Conservation (phyloP, 2,797 vertebrate genomes). For the Columba guinea region DNA sequence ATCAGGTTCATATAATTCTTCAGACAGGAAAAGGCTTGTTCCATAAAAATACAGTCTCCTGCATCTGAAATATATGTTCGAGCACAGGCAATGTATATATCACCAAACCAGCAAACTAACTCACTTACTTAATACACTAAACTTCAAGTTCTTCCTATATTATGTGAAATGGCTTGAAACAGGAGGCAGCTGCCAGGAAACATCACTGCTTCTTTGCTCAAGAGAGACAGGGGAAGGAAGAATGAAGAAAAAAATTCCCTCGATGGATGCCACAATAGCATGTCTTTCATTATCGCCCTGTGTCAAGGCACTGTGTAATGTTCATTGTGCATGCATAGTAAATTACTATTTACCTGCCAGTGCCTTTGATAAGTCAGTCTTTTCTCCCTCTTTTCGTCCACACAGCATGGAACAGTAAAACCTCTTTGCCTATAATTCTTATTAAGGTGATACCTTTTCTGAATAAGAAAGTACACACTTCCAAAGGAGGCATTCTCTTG, state of each 20-base stretch:
- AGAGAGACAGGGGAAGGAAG: conserved; percentile 79
- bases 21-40: conserved; percentile 74
- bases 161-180: conserved; percentile 87
- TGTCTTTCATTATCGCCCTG: conserved; percentile 87
- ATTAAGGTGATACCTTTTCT: conserved; percentile 85
- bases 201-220: conserved; percentile 82
- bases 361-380: conserved; percentile 86
- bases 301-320: conserved; percentile 85
- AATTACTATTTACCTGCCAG: conserved; percentile 92
- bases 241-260: conserved; percentile 77
- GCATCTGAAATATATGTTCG: conserved; percentile 74
- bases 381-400: conserved; percentile 77
- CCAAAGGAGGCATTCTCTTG: conserved; percentile 86
- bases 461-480: conserved; percentile 86
- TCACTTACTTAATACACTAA: conserved; percentile 82
- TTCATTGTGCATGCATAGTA: conserved; percentile 90
- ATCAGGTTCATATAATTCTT: conserved; percentile 76
- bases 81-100: conserved; percentile 62
- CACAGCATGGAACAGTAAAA: conserved; percentile 70
- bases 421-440: conserved; percentile 83
- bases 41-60: conserved; percentile 69
- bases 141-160: conserved; percentile 84
- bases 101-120: conserved; percentile 68
- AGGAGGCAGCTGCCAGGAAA: conserved; percentile 83
- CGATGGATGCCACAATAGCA: conserved; percentile 83